Evolutionary conservation across 2,888 invertebrate species (phyloP), one percentile per base, ranked within the genome.

Genomic region (Sphaeridia pumilis): DNA sequence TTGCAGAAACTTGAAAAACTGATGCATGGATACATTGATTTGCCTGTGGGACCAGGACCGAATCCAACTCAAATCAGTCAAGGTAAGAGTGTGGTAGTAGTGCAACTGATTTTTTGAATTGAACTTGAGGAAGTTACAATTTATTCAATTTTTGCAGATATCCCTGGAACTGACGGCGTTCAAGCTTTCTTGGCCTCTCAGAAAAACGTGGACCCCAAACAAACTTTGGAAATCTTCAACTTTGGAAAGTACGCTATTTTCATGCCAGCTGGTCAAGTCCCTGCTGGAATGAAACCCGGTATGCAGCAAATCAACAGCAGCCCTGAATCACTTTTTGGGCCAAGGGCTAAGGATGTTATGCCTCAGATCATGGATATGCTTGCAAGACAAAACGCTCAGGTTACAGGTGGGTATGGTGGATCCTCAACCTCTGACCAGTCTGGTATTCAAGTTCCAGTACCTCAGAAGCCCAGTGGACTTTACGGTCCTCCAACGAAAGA

Each of bases 151-250:
- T 17, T n/a, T 48, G 53, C 49, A 35, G 49, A 52, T 26, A 42
- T 54, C 17, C 54, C 54, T 17, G 54, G 49, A 54, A 54, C 54
- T 14, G 54, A 54, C 17, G 41, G 54, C 22, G 49, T 54, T 2
- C 54, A 49, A 46, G 54, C 54, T 12, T 54, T 54, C 41, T 36
- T 54, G 2, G 49, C 49, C 10, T 49, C 54, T 4, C 54, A 54
- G 31, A 49, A 54, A 26, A 45, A 54, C 27, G 45, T 54, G n/a
- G 54, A 54, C 35, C 36, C 44, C n/a, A 54, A 54, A 21, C 54
- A 54, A 49, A 54, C 54, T 1, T 10, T 54, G 17, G 49, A 54
- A 45, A 54, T 54, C 5, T 49, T 49, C 22, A 26, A 49, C 17
- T 54, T 36, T 22, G 53, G 47, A 7, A 53, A 53, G 34, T 53